Conservation (phyloP, 2,797 vertebrate species). For the Hydrolagus colliei region DNA sequence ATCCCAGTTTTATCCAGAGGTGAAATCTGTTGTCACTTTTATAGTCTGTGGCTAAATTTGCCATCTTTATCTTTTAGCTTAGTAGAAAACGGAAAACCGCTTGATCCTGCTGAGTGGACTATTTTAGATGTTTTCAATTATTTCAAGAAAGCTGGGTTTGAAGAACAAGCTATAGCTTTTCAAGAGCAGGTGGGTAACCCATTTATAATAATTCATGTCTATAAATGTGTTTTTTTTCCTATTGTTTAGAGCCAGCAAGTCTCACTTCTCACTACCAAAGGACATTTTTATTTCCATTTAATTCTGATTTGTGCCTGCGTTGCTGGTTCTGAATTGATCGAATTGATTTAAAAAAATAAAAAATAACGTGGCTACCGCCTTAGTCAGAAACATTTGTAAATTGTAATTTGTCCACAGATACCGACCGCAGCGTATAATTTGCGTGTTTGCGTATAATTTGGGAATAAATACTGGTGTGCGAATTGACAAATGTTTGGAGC, state of each 20-base stretch:
- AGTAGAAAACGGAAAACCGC: conserved; percentile 83
- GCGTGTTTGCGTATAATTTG: conserved; percentile 23
- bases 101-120: conserved; percentile 88
- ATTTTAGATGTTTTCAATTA: conserved; percentile 93
- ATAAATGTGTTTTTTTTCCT: neutral
- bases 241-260: neutral
- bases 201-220: neutral
- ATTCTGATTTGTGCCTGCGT: too few relatives aligned
- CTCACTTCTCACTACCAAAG: neutral
- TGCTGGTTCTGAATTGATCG: too few relatives aligned
- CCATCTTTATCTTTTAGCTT: conserved; percentile 55
- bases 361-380: too few relatives aligned
- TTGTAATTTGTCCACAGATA: too few relatives aligned
- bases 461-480: conserved; percentile 29
- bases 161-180: conserved; percentile 89
- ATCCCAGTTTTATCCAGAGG: too few relatives aligned
- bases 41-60: neutral
- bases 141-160: conserved; percentile 91
- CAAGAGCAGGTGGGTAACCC: conserved; percentile 78
- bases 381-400: too few relatives aligned
- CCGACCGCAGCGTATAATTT: neutral
- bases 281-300: neutral
- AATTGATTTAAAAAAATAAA: too few relatives aligned
- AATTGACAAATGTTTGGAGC: neutral
- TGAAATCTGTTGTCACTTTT: neutral